These are phyloP conservation scores for Cheilosia pagana DNA, from an alignment of 2,888 invertebrate genomes.

Conservation along the genomic window DNA sequence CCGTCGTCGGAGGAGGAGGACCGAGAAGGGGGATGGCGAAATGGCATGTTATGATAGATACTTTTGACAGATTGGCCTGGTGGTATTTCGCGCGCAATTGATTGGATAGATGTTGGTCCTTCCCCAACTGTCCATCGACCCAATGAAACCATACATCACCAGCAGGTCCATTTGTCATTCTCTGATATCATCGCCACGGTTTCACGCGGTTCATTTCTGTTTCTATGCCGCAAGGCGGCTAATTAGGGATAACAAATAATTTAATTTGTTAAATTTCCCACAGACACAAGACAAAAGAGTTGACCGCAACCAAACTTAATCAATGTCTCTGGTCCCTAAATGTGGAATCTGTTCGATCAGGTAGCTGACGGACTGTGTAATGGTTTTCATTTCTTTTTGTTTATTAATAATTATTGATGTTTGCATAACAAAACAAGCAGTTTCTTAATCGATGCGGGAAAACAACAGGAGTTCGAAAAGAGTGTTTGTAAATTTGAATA, in stretches of 20 bases:
- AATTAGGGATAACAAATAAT: slow-evolving; percentile 5
- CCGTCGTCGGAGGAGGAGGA: slow-evolving; percentile 10
- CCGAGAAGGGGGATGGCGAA: slow-evolving; percentile 12
- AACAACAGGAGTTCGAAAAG: neutral
- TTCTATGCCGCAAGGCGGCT: no score
- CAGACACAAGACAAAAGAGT: neutral
- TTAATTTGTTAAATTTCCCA: slow-evolving; percentile 20
- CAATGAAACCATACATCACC: neutral
- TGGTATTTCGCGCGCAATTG: neutral
- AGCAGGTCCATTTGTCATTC: neutral
- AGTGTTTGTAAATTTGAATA: neutral
- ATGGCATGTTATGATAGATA: slow-evolving; percentile 56
- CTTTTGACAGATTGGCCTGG: slow-evolving; percentile 54
- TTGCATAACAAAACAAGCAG: neutral
- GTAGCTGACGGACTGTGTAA: neutral
- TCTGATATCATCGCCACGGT: no score
- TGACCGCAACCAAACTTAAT: no score
- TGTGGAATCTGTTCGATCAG: neutral
- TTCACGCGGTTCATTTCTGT: no score
- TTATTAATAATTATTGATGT: neutral
- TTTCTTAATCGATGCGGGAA: neutral
- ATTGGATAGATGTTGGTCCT: neutral
- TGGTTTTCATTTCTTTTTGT: neutral
- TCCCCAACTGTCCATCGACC: neutral
- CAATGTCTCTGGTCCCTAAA: no score